Conservation (phyloP, 2,888 invertebrate genomes). For the Tetrapedia diversipes region DNA sequence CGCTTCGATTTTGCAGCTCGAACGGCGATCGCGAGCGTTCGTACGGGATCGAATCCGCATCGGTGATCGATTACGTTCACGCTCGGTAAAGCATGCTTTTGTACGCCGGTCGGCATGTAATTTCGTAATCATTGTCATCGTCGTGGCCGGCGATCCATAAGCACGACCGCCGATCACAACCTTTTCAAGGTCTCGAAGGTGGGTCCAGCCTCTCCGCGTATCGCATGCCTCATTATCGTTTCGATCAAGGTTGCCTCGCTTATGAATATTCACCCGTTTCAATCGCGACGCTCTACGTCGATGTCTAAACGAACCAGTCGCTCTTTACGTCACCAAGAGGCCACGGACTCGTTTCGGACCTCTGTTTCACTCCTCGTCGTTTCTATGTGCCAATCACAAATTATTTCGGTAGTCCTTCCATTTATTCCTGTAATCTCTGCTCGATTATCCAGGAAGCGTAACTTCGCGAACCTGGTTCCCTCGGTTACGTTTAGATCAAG, state of each 20-base stretch:
- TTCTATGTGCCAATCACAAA: background rate
- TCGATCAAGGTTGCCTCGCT: slow-evolving; percentile 51
- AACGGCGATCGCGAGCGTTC: slow-evolving; percentile 7
- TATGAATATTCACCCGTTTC: slow-evolving; percentile 49
- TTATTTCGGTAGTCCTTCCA: no score
- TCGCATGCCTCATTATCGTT: slow-evolving; percentile 51
- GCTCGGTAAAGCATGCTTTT: slow-evolving; percentile 41
- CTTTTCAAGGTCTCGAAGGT: slow-evolving; percentile 58
- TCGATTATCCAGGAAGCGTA: no score
- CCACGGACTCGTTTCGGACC: background rate
- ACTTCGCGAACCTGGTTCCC: no score
- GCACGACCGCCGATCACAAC: slow-evolving; percentile 49
- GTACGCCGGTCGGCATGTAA: slow-evolving; percentile 37
- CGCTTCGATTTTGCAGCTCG: slow-evolving; percentile 8
- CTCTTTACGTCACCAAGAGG: slow-evolving; percentile 2
- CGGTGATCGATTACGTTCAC: slow-evolving; percentile 47
- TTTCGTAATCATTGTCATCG: slow-evolving; percentile 63
- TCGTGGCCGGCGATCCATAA: slow-evolving; percentile 44
- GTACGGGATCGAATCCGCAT: slow-evolving; percentile 16
- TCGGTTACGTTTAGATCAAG: no score
- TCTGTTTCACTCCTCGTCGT: background rate
- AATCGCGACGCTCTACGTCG: slow-evolving; percentile 3
- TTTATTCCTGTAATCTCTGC: no score
- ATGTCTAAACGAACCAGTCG: slow-evolving; percentile 1
- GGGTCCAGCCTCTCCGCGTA: slow-evolving; percentile 35